Base-by-base conservation (phyloP, 2,113 vertebrate species). In the Oplegnathus fasciatus region DNA sequence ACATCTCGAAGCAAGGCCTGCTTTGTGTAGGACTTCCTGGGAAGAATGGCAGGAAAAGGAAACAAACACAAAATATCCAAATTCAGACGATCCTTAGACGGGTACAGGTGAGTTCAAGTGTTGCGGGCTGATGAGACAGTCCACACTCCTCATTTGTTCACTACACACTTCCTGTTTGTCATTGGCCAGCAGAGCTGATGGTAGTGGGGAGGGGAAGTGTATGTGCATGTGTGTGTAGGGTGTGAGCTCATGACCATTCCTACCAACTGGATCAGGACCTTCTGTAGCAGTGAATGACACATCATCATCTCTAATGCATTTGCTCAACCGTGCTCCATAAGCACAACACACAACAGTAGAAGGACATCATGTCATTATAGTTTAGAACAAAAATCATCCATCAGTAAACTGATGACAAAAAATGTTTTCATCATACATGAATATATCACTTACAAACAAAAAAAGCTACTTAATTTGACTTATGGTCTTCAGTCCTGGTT, bases 181-280 rank as follows among this genome's bases (percentile, higher is more conserved):
- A 60, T 1, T 34, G 76, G 71, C 70, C 72, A 54, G 65, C 54
- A 75, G 13, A 34, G 61, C 58, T 54, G 60, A 62, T 9, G 20
- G 11, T 26, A 2, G 52, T 46, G 5, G 20, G 15, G 32, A 2
- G 60, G 66, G 50, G 9, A 9, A 34, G 2, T 22, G 40, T 44
- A 3, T 60, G 55, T 14, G 52, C 4, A 4, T 14, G 44, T 20
- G 37, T 17, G 11, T 66, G 67, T 60, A 8, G 8, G 24, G 30
- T 40, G 13, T 54, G 15, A 40, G 5, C 37, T 42, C 26, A 61
- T 30, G 9, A 77, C 32, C 55, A 20, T n/a, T 74, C 42, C 52
- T 44, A 64, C 70, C 61, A 28, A 42, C 26, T 74, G 37, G 34
- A 80, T 76, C 67, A 80, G 62, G 67, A 80, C 72, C 86, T 80